Percentiles rank a stretch among this genome's conserved stretches.
Evolutionary conservation across 2,113 vertebrate species (phyloP).

Genomic region (Labeo catla): DNA sequence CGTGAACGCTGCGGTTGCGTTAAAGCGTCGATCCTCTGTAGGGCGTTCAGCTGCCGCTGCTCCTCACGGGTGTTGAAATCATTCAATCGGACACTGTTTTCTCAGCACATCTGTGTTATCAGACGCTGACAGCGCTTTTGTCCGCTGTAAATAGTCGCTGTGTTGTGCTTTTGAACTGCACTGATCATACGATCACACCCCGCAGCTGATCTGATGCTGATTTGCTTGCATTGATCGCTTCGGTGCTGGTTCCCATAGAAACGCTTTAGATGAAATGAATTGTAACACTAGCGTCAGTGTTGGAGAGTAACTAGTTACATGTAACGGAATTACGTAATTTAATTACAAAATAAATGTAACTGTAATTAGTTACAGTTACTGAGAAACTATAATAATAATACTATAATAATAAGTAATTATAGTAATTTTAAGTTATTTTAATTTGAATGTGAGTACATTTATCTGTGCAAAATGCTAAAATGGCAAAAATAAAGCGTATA

Average conservation of each 20-base stretch:
- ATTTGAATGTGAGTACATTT: neutral
- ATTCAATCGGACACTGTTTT: neutral
- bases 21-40: neutral
- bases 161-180: neutral
- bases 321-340: too few relatives aligned
- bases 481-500: neutral
- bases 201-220: neutral
- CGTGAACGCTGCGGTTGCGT: neutral
- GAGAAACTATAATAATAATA: too few relatives aligned
- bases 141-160: neutral
- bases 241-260: conserved; percentile 15
- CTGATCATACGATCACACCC: neutral
- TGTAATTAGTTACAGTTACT: too few relatives aligned
- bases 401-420: too few relatives aligned
- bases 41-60: neutral
- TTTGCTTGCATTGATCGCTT: neutral
- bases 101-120: neutral
- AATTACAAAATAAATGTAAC: too few relatives aligned
- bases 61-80: neutral
- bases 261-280: neutral
- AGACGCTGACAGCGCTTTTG: neutral
- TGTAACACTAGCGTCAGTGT: neutral
- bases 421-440: too few relatives aligned
- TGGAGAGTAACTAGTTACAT: too few relatives aligned
- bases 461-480: neutral